A percentile compares a stretch with the other conserved stretches of the same genome.
Conservation (phyloP, 2,113 vertebrate genomes). For the Sceloporus undulatus region DNA sequence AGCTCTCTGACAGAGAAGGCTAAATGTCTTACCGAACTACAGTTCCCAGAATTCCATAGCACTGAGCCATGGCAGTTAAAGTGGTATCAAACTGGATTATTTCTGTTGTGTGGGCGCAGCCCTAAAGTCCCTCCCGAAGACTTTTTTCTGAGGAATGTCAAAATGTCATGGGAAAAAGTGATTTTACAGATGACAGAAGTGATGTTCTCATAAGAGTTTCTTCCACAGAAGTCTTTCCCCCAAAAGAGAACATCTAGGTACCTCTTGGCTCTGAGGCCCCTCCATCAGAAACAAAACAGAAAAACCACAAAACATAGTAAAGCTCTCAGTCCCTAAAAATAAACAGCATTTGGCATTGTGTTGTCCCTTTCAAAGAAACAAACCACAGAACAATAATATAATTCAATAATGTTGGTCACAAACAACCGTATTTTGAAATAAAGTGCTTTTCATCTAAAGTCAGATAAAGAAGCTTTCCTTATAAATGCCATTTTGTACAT, state of each 20-base stretch:
- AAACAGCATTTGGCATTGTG: rapidly evolving
- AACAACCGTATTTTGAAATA: slow-evolving; percentile 45
- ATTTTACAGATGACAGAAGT: neutral
- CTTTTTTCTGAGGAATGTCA: neutral
- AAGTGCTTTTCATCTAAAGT: slow-evolving; percentile 76
- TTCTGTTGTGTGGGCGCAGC: too few species aligned
- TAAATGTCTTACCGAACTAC: too few species aligned
- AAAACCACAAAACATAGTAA: slow-evolving; percentile 26
- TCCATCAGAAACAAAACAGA: slow-evolving; percentile 17
- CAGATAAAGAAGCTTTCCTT: slow-evolving; percentile 59
- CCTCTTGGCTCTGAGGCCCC: neutral
- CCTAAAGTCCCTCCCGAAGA: neutral
- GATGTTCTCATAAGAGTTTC: neutral
- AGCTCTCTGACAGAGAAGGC: too few species aligned
- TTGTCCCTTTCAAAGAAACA: slow-evolving; percentile 26
- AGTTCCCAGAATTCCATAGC: too few species aligned
- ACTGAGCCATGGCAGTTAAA: too few species aligned
- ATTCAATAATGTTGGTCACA: slow-evolving; percentile 41
- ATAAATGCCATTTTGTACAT: slow-evolving; percentile 47
- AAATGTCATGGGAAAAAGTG: neutral
- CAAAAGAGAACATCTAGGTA: neutral
- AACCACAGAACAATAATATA: neutral
- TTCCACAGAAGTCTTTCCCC: neutral
- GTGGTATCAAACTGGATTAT: too few species aligned
- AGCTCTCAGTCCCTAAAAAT: neutral